Conservation (phyloP, 2,888 invertebrate genomes). For the Scrobipalpa atriplicella region DNA sequence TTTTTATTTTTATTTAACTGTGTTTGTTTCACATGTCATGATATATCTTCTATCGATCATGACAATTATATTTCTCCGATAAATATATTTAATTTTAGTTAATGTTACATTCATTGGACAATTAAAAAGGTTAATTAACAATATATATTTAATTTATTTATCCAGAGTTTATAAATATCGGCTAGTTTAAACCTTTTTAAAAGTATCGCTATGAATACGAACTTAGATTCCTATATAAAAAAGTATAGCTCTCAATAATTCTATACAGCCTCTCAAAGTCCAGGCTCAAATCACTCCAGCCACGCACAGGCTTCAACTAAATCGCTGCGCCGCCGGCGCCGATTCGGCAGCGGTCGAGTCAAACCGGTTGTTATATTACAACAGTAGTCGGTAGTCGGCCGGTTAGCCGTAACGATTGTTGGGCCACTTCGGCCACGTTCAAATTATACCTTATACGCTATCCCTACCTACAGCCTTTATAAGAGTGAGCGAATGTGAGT, state of each 20-base stretch:
- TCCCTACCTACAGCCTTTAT: background rate
- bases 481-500: background rate
- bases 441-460: slow-evolving; percentile 2
- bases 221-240: background rate
- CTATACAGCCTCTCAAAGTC: background rate
- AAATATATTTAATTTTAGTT: no score
- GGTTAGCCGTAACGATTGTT: background rate
- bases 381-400: slow-evolving; percentile 17
- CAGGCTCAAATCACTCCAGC: background rate
- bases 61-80: no score
- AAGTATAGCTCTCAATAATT: background rate
- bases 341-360: slow-evolving; percentile 7
- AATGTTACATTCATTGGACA: no score
- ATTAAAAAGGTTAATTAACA: no score
- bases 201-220: no score
- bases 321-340: slow-evolving; percentile 7
- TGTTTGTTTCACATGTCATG: no score
- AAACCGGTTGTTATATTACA: slow-evolving; percentile 19
- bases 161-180: no score
- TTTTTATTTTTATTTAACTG: no score
- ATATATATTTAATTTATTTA: no score
- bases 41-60: no score
- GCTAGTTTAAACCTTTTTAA: no score
- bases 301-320: slow-evolving; percentile 5
- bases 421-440: background rate